Evolutionary conservation across 2,113 vertebrate species (phyloP), one percentile per base, ranked within the genome.

Genomic region (Chaetops frenatus): DNA sequence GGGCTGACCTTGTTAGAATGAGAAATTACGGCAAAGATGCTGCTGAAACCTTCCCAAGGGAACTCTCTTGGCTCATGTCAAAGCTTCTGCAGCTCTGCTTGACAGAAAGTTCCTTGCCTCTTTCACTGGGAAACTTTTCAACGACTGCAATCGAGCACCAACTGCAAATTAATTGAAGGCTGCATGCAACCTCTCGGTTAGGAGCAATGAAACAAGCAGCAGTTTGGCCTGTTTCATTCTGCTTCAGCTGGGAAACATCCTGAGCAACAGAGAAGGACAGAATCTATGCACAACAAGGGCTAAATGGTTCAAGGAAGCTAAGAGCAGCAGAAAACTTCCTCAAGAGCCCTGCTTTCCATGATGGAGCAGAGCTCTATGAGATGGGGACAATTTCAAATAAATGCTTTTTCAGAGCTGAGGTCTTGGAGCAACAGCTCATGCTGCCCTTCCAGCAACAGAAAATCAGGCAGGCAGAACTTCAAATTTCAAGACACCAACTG

Each of bases 171-270:
- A n/a, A 51, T 13, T 53, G 77, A 86, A 90, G 78, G 81, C 81
- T 78, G 87, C 94, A 96, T 88, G 94, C 88, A 95, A 86, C 40
- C 67, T 90, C 64, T 85, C n/a, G 67, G 76, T 82, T 54, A 73
- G 36, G 81, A 92, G 79, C 71, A 88, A 94, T 94, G 92, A 97
- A 97, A 94, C 93, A 93, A 95, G 92, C 86, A 66, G 66, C 47
- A 25, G 28, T 62, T n/a, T 58, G 61, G 50, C 93, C 66, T 53
- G 74, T 95, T 97, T 92, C 95, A 95, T 94, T 87, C 70, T 82
- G 91, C 93, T 95, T 95, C 91, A 95, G 94, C 89, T 96, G 94
- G 94, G 93, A 95, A 97, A 95, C 78, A 72, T 82, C 93, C 94
- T 96, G 93, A 92, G 87, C 89, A 92, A 72, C 16, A 73, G 29